Percentiles rank a stretch among this genome's conserved stretches.
Evolutionary conservation across 2,888 invertebrate species (phyloP).

Genomic region (Trisateles emortualis): DNA sequence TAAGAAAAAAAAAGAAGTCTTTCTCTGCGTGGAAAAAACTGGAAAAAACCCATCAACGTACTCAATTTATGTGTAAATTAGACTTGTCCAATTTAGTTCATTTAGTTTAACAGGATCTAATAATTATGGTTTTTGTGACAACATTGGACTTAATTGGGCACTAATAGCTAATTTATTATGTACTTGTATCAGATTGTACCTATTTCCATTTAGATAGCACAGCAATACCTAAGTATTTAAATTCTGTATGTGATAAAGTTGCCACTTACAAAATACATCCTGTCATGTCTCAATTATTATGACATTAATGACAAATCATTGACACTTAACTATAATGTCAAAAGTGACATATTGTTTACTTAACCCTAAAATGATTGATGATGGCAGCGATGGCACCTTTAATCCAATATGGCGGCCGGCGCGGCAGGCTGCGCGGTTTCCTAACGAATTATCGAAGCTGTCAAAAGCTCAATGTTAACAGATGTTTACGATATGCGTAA

Average conservation of each 20-base stretch:
- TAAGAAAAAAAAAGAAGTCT: no score
- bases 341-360: neutral
- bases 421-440: no score
- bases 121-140: no score
- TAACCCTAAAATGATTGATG: neutral
- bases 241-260: neutral
- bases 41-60: no score
- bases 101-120: no score
- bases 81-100: no score
- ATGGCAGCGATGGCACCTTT: neutral
- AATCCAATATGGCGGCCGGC: neutral
- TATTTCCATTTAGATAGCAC: no score
- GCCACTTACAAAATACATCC: neutral
- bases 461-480: conserved; percentile 43
- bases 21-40: no score
- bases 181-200: no score
- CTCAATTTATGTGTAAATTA: no score
- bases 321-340: neutral
- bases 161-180: no score
- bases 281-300: neutral
- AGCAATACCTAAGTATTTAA: neutral
- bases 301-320: neutral
- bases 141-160: no score
- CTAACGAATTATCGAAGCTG: conserved; percentile 27
- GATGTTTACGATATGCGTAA: conserved; percentile 30